These are phyloP conservation scores for Camponotus vicinus DNA, from an alignment of 1,140 invertebrate genomes.

Conservation along the genomic window DNA sequence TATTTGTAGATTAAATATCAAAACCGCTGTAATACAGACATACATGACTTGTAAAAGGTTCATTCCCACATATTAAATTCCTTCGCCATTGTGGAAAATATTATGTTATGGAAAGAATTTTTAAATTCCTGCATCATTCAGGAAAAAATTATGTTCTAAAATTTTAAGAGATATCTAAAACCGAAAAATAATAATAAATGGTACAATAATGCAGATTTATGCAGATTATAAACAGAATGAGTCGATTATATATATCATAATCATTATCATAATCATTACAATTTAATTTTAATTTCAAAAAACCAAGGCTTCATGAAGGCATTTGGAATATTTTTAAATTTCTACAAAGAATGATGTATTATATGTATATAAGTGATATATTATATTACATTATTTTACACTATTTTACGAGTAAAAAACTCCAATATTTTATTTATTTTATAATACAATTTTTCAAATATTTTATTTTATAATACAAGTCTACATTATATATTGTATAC, in stretches of 20 bases:
- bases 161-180: not conserved
- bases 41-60: not conserved
- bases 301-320: not conserved
- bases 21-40: conserved; percentile 69
- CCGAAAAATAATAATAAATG: not conserved
- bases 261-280: no score
- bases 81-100: not conserved
- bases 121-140: no score
- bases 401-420: not conserved
- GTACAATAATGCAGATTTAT: not conserved
- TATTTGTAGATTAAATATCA: conserved; percentile 71
- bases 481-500: not conserved
- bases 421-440: not conserved
- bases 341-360: not conserved
- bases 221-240: no score
- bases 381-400: not conserved
- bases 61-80: conserved; percentile 18
- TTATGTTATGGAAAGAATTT: no score
- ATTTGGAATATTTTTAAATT: not conserved
- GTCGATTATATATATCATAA: no score
- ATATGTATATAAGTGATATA: not conserved
- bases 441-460: not conserved
- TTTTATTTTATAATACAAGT: no score
- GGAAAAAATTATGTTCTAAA: not conserved
- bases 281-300: not conserved